Conservation (phyloP, 2,888 invertebrate species). For the Macaria liturata region DNA sequence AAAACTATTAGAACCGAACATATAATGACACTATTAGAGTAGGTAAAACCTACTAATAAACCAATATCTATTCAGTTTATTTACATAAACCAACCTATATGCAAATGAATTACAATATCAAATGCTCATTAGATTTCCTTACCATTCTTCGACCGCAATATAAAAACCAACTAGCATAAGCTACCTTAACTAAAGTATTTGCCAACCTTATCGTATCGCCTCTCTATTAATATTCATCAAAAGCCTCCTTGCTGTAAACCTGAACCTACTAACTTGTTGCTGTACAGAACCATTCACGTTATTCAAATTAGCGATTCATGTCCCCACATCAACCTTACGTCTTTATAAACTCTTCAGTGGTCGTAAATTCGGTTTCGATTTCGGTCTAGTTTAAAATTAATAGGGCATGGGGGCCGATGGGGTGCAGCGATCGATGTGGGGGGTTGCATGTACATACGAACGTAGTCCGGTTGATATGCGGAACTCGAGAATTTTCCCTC, state of each 20-base stretch:
- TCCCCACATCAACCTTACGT: constrained; percentile 12
- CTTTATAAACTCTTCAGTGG: constrained; percentile 10
- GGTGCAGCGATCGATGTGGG: constrained; percentile 35
- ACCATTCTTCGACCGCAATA: too few relatives aligned
- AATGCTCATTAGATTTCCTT: too few relatives aligned
- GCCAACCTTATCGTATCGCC: constrained; percentile 3
- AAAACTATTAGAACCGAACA: too few relatives aligned
- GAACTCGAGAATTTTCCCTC: constrained; percentile 73
- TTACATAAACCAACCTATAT: too few relatives aligned
- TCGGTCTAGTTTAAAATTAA: constrained; percentile 35
- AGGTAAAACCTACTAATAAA: too few relatives aligned
- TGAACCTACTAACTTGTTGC: constrained; percentile 21
- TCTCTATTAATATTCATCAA: constrained; percentile 20
- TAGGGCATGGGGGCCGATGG: constrained; percentile 26
- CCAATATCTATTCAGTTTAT: too few relatives aligned
- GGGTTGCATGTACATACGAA: constrained; percentile 34
- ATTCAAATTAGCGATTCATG: constrained; percentile 20
- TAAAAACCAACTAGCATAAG: neutral
- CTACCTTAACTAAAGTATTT: constrained; percentile 2
- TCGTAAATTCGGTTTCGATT: constrained; percentile 20
- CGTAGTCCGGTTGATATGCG: constrained; percentile 44
- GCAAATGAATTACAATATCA: too few relatives aligned
- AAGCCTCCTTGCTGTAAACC: constrained; percentile 15
- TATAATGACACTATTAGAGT: too few relatives aligned
- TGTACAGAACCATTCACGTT: constrained; percentile 18